Base-by-base conservation (phyloP, 1,140 invertebrate species). In the Lepidotrigona ventralis region DNA sequence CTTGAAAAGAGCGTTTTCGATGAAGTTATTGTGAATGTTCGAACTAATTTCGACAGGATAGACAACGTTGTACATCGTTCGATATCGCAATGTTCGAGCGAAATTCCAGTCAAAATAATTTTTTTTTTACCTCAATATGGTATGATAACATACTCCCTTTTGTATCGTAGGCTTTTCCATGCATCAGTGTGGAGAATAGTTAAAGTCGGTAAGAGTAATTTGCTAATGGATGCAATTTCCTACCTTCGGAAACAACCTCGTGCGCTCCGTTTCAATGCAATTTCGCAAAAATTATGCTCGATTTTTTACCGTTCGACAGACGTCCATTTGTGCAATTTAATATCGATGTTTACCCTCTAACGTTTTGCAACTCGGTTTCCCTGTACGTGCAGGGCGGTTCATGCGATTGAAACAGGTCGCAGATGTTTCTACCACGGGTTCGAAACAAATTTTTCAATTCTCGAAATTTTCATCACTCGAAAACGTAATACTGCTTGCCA, bases 221-320 rank as follows among this genome's bases (percentile, higher is more conserved):
- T 87, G 81, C 86, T 87, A 87, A 87, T 87, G 85, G 85, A 87
- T 86, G 85, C 85, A 86, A 87, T 87, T 87, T 83, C 78, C 86
- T 83, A 83, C 9, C 71, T 83, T 86, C 69, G 66, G 51, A 21
- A 74, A 33, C 74, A 75, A 77, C 54, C n/a, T 26, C 23, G 56
- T 26, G 19, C 51, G 23, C 72, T 60, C 68, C 70, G 74, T 68
- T 77, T 51, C 75, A 64, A 84, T 77, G 79, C 56, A 80, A 86
- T 87, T 80, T 84, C 58, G 29, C 51, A 33, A 86, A 39, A 80
- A 75, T 68, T 66, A 53, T 56, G 58, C 74, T 68, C 39, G 76
- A 86, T 83, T 81, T 39, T 66, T 78, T 72, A 60, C 68, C 29
- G 29, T 39, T 11, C n/a, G n/a, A 17, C 8, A 68, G 26, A n/a